Conservation (phyloP, 2,113 vertebrate genomes). For the Carassius carassius region DNA sequence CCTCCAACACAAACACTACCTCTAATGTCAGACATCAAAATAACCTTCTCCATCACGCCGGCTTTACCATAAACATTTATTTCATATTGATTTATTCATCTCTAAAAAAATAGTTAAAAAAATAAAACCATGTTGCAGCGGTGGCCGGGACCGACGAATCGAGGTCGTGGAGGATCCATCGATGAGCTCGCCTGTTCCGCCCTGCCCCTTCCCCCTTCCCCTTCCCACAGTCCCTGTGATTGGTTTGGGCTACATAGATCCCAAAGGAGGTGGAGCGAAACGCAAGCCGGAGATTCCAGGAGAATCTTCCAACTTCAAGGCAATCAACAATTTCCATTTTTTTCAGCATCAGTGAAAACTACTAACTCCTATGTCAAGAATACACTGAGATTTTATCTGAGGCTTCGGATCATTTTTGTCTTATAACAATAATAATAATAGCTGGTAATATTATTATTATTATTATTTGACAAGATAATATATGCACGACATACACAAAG, state of each 20-base stretch:
- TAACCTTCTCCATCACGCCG: slow-evolving; percentile 44
- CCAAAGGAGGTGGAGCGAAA: slow-evolving; percentile 43
- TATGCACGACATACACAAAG: slow-evolving; percentile 89
- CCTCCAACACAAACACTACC: background rate
- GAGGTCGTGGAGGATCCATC: slow-evolving; percentile 43
- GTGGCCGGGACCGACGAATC: slow-evolving; percentile 40
- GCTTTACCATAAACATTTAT: slow-evolving; percentile 54
- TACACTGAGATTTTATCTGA: slow-evolving; percentile 78
- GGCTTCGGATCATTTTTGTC: slow-evolving; percentile 55
- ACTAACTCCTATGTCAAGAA: slow-evolving; percentile 78
- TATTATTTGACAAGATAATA: slow-evolving; percentile 85
- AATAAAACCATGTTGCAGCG: slow-evolving; percentile 65
- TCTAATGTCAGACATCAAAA: slow-evolving; percentile 38
- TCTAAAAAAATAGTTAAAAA: slow-evolving; percentile 71
- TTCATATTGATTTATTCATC: slow-evolving; percentile 59
- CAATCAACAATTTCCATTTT: slow-evolving; percentile 65
- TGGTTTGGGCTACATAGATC: slow-evolving; percentile 41
- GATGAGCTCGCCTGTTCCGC: background rate
- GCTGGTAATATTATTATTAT: slow-evolving; percentile 70
- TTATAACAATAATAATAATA: slow-evolving; percentile 67
- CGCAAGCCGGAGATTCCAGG: slow-evolving; percentile 45
- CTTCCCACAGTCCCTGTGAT: slow-evolving; percentile 48
- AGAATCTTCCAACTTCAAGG: slow-evolving; percentile 67
- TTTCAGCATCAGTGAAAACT: slow-evolving; percentile 73
- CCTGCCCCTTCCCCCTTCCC: slow-evolving; percentile 19